A percentile compares a stretch with the other conserved stretches of the same genome.
phyloP scores from a whole-genome alignment of 2,888 invertebrate genomes.

The Drosophila suboccidentalis region DNA sequence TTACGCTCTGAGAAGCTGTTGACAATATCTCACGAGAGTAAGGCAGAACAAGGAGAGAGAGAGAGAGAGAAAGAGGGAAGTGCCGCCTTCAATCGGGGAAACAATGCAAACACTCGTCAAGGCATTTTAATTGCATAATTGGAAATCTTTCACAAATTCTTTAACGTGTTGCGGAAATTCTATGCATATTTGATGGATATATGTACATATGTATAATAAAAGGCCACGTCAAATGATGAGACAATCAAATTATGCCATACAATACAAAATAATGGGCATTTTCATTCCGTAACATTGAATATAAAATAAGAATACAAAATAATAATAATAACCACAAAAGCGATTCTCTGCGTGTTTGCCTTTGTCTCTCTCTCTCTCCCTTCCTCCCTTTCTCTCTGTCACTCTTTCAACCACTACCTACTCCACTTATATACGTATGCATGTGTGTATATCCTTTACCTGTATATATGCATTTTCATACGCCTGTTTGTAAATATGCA shows the following conservation, averaged over 20 bases:
- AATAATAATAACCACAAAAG: constrained; percentile 66
- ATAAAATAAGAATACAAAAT: constrained; percentile 59
- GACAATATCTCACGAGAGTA: constrained; percentile 49
- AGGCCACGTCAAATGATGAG: constrained; percentile 42
- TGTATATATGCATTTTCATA: constrained; percentile 2
- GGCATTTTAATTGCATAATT: constrained; percentile 55
- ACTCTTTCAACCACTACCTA: background rate
- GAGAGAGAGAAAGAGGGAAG: background rate
- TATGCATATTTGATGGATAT: constrained; percentile 50
- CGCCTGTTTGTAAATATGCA: constrained; percentile 29
- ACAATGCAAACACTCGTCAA: constrained; percentile 1
- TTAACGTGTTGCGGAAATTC: constrained; percentile 15
- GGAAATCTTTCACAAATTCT: constrained; percentile 14
- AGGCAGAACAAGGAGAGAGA: background rate
- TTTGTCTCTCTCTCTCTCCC: constrained; percentile 10
- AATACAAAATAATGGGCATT: constrained; percentile 64
- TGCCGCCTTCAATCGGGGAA: constrained; percentile 20
- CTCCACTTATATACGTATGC: background rate
- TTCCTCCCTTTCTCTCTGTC: background rate
- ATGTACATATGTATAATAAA: constrained; percentile 10
- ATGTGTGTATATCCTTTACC: constrained; percentile 5
- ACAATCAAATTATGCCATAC: constrained; percentile 67
- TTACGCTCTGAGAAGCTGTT: constrained; percentile 59
- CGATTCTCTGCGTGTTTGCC: constrained; percentile 18
- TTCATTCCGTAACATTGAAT: constrained; percentile 70